These are phyloP conservation scores for Cerastis rubricosa DNA, from an alignment of 2,888 invertebrate species.

Conservation along the genomic window DNA sequence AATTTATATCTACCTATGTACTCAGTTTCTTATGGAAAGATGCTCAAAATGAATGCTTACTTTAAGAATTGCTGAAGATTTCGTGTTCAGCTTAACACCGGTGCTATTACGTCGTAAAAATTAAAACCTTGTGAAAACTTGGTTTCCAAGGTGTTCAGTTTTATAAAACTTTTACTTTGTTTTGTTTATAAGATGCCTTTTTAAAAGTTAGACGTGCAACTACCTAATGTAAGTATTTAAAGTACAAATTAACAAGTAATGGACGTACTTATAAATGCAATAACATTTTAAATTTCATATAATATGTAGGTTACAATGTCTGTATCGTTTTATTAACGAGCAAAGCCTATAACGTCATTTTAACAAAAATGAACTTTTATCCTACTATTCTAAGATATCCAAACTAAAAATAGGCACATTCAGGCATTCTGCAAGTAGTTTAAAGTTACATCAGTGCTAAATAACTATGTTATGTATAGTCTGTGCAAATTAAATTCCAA, in stretches of 20 bases:
- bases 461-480: background rate
- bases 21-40: background rate
- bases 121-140: constrained; percentile 3
- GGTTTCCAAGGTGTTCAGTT: constrained; percentile 16
- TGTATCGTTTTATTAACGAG: background rate
- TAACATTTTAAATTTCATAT: background rate
- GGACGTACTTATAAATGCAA: background rate
- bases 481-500: background rate
- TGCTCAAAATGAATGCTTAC: background rate
- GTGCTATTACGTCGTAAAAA: constrained; percentile 20
- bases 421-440: background rate
- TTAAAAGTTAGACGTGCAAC: constrained; percentile 17
- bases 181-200: constrained; percentile 12
- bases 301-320: background rate
- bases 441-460: background rate
- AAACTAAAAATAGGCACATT: background rate
- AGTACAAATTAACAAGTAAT: constrained; percentile 1
- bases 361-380: background rate
- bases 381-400: background rate
- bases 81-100: background rate
- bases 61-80: background rate
- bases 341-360: no score
- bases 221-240: constrained; percentile 1
- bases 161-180: constrained; percentile 11
- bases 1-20: no score